Percentiles rank a stretch among this genome's conserved stretches.
Conservation (phyloP, 2,888 invertebrate species). For the Lutraria lutraria region DNA sequence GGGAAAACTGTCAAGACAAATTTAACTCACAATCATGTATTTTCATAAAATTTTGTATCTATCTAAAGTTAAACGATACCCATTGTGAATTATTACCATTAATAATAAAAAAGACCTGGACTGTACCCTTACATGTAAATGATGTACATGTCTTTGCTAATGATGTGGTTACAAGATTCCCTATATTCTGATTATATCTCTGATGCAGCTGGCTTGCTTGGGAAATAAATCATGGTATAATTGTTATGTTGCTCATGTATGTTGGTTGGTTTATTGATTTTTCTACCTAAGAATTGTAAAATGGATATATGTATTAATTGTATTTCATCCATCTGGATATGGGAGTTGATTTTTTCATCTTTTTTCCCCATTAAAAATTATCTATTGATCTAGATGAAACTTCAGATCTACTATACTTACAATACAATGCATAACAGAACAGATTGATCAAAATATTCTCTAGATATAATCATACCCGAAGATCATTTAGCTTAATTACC, state of each 20-base stretch:
- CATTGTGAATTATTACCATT: no score
- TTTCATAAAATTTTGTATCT: no score
- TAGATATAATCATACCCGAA: neutral
- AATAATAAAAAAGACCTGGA: no score
- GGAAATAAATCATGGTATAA: neutral
- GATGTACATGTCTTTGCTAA: no score
- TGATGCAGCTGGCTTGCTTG: neutral
- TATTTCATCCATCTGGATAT: neutral
- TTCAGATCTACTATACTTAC: neutral
- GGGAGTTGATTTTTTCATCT: slow-evolving; percentile 3
- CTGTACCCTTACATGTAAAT: no score
- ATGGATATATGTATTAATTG: no score
- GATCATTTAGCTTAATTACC: neutral
- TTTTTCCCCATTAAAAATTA: neutral
- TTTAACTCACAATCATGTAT: no score
- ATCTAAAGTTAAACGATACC: no score
- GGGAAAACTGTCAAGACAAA: no score
- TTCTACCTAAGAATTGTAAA: slow-evolving; percentile 1
- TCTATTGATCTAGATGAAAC: neutral
- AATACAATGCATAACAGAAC: no score
- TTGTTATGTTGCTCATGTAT: neutral
- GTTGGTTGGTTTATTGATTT: neutral
- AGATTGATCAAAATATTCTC: neutral
- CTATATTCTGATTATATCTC: neutral
- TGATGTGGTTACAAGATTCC: no score